A percentile compares a stretch with the other conserved stretches of the same genome.
phyloP scores from a whole-genome alignment of 2,797 vertebrate genomes.

The Hemitrygon akajei region DNA sequence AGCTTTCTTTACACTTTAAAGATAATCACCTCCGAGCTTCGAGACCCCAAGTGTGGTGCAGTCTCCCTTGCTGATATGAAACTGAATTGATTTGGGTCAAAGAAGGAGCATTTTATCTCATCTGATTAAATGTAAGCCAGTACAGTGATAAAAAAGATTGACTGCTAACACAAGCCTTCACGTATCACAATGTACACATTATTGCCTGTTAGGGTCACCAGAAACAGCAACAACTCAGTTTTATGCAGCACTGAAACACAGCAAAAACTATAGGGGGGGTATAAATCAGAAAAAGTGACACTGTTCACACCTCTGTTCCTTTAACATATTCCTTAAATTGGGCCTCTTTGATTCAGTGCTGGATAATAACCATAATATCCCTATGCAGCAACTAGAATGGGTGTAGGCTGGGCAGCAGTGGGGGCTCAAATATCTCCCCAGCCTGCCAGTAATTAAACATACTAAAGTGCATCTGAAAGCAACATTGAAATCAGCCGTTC shows the following conservation, averaged over 20 bases:
- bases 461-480: too few species aligned
- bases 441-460: too few species aligned
- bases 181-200: neutral
- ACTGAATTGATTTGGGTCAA: neutral
- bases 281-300: neutral
- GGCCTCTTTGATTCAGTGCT: too few species aligned
- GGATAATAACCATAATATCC: too few species aligned
- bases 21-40: neutral
- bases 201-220: neutral
- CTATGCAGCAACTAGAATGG: too few species aligned
- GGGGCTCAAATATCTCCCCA: too few species aligned
- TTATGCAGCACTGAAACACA: neutral
- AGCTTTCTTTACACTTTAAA: neutral
- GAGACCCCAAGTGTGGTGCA: neutral
- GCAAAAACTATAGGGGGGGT: neutral
- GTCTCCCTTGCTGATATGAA: neutral
- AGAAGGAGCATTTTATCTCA: slow-evolving; percentile 9
- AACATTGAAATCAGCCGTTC: too few species aligned
- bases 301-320: neutral
- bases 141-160: neutral
- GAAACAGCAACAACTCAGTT: neutral
- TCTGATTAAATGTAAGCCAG: neutral
- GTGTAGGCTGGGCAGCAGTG: too few species aligned
- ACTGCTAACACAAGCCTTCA: neutral
- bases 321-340: neutral